phyloP scores from a whole-genome alignment of 2,113 vertebrate genomes.

The Istiophorus platypterus region DNA sequence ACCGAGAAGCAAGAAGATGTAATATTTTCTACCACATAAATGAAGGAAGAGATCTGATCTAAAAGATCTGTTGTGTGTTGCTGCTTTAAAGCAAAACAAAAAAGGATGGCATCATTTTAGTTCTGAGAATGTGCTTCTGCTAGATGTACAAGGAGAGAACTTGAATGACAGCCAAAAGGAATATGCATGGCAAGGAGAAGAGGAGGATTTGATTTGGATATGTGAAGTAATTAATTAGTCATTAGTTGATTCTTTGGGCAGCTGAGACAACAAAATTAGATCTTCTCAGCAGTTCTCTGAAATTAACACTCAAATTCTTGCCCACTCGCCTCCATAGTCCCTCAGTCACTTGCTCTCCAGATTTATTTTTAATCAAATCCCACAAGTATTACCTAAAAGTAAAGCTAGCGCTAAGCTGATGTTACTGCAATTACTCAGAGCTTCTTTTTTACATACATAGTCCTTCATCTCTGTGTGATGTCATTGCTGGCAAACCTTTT shows the following conservation, averaged over 20 bases:
- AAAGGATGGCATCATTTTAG: slow-evolving; percentile 47
- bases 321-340: slow-evolving; percentile 20
- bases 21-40: slow-evolving; percentile 29
- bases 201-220: slow-evolving; percentile 71
- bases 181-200: slow-evolving; percentile 60
- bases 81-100: slow-evolving; percentile 17
- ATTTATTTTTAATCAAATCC: slow-evolving; percentile 70
- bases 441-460: slow-evolving; percentile 15
- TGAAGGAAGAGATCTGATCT: slow-evolving; percentile 17
- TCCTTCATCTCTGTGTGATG: slow-evolving; percentile 27
- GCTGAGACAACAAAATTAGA: slow-evolving; percentile 74
- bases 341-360: slow-evolving; percentile 32
- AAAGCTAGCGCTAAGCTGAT: slow-evolving; percentile 50
- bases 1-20: slow-evolving; percentile 22
- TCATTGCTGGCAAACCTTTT: slow-evolving; percentile 43
- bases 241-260: slow-evolving; percentile 75
- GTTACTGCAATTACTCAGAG: slow-evolving; percentile 58
- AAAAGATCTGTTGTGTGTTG: slow-evolving; percentile 15
- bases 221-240: slow-evolving; percentile 76
- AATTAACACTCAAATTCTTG: slow-evolving; percentile 59
- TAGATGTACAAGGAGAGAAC: slow-evolving; percentile 16
- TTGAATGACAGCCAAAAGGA: slow-evolving; percentile 64
- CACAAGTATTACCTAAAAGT: slow-evolving; percentile 56
- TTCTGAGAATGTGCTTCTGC: slow-evolving; percentile 29
- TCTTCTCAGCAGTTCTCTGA: slow-evolving; percentile 67